These are phyloP conservation scores for Tetragonula carbonaria DNA, from an alignment of 2,888 invertebrate genomes.

Conservation along the genomic window DNA sequence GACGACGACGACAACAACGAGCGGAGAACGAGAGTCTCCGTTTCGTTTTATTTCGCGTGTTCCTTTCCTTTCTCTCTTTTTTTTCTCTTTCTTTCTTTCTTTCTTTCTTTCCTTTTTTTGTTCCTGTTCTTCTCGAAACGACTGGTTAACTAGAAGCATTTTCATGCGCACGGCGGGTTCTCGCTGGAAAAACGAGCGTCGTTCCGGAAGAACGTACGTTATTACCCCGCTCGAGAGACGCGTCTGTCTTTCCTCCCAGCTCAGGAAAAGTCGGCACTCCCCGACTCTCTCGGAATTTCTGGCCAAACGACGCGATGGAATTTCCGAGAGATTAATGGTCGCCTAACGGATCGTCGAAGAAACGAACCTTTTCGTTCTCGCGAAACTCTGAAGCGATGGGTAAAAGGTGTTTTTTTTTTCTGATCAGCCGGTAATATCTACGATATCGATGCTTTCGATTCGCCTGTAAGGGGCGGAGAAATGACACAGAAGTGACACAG, in stretches of 20 bases:
- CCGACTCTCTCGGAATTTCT: not conserved
- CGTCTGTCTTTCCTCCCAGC: not conserved
- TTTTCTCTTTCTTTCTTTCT: no score
- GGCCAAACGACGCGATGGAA: not conserved
- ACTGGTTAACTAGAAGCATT: constrained; percentile 22
- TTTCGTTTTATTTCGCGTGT: constrained; percentile 20
- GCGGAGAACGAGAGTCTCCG: no score
- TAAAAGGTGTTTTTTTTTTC: not conserved
- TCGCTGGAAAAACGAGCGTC: not conserved
- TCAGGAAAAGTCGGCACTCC: not conserved
- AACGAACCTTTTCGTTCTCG: not conserved
- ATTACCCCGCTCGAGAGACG: not conserved
- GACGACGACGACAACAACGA: not conserved
- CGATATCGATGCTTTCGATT: no score
- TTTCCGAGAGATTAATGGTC: not conserved
- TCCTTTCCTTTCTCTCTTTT: not conserved
- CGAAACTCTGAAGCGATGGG: not conserved
- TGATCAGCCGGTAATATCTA: no score
- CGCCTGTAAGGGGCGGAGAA: no score
- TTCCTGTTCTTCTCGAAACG: constrained; percentile 1
- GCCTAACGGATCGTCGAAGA: not conserved
- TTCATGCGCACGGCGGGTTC: not conserved
- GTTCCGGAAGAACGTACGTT: not conserved
- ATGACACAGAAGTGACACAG: not conserved
- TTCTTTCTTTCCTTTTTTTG: not conserved